Base-by-base conservation (phyloP, 2,797 vertebrate genomes). In the Lerista edwardsae region DNA sequence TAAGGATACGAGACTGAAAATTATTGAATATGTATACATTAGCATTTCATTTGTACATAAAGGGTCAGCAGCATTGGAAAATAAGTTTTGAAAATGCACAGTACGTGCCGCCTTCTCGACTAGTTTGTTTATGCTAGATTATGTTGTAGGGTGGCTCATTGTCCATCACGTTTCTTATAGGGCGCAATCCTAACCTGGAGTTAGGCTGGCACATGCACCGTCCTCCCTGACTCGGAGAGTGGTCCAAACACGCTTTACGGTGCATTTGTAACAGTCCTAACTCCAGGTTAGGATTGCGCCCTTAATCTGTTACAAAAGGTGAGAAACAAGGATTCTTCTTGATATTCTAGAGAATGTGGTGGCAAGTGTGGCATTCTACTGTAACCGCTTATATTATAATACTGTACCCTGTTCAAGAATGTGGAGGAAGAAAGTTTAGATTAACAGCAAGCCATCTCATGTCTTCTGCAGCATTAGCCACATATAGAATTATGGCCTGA, bases 91-190 rank as follows among this genome's bases (percentile, higher is more conserved):
- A 61, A 61, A 72, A 34, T 31, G 27, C 44, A 57, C 15, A 75
- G 31, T 39, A 23, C 25, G 25, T 27, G 6, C 7, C 3, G 6
- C 7, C 3, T 71, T 84, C 55, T 6, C 5, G 69, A 34, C 75
- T 47, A 71, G 23, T 8, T 10, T 47, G 23, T 78, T 78, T 71
- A 34, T 64, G 67, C 7, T 34, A 44, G 14, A 78, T 36, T 71
- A 41, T 11, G 11, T 15, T 87, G 57, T 71, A 71, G 82, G 82
- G 44, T 73, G 71, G 23, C 19, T 83, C 3, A 51, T 85, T 65
- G 47, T 83, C 36, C 85, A 85, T 83, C 67, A 4, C 21, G 2
- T 44, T 31, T 89, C 91, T n/a, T n/a, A n/a, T n/a, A n/a, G n/a
- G n/a, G n/a, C n/a, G n/a, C n/a, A n/a, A n/a, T n/a, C n/a, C n/a